Evolutionary conservation across 2,797 vertebrate genomes (phyloP), one percentile per base, ranked within the genome.

Genomic region (Pseudochromis fuscus): DNA sequence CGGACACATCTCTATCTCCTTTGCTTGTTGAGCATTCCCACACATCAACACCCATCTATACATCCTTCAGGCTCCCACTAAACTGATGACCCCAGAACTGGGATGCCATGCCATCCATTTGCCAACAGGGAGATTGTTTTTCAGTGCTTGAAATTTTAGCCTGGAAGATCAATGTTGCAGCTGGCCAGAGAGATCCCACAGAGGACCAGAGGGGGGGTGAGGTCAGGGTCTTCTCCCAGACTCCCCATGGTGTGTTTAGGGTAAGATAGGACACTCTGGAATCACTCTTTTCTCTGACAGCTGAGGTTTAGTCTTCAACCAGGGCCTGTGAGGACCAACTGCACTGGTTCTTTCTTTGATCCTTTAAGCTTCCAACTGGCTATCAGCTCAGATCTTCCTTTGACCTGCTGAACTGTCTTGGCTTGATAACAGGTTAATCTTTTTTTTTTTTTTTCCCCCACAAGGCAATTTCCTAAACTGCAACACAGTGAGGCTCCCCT

Each of bases 71-170:
- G 73, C 84, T 61, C 57, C 61, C 31, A 19, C 72, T 91, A 87
- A 92, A 93, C 87, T 62, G 38, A 44, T 57, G 91, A 93, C 92
- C 92, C 79, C 72, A 16, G 56, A 84, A 76, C 67, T 70, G 38
- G 85, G 82, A 62, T 77, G 75, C 72, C 60, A 48, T 79, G 75
- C 87, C 81, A 86, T 93, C 85, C 87, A 67, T 94, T 94, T 92
- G 92, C 93, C 92, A 94, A 91, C 89, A 90, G 83, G 79, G 68
- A 88, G 90, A 94, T 94, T 88, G 85, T 91, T 94, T 94, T 94
- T 93, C 93, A 91, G 74, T 80, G 71, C 89, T 90, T 91, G 93
- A 92, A 94, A 93, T 88, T 87, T 75, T 86, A 92, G 72, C 87
- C 63, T 35, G 66, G 68, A 83, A 91, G 92, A 93, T 94, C 89